Percentiles rank a stretch among this genome's conserved stretches.
phyloP scores from a whole-genome alignment of 1,140 invertebrate genomes.

The Chironomus tepperi region DNA sequence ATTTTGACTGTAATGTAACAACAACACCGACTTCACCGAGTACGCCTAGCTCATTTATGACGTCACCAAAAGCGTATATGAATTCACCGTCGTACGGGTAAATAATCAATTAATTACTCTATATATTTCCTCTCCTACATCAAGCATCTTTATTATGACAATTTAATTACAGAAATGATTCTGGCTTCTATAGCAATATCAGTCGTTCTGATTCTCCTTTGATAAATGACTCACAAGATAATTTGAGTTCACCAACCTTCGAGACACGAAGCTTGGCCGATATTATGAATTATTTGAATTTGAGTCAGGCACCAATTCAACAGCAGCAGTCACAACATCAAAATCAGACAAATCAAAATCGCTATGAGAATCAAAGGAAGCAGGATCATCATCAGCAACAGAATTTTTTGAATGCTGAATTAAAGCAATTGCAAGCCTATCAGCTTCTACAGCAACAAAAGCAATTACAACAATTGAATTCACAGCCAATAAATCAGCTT shows the following conservation, averaged over 20 bases:
- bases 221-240: slow-evolving; percentile 37
- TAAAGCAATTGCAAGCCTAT: slow-evolving; percentile 30
- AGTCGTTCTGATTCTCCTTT: slow-evolving; percentile 50
- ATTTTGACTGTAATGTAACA: slow-evolving; percentile 39
- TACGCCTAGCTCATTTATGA: slow-evolving; percentile 42
- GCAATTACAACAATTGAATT: slow-evolving; percentile 28
- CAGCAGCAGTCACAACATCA: slow-evolving; percentile 29
- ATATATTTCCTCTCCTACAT: slow-evolving; percentile 30
- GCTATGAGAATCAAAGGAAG: slow-evolving; percentile 36
- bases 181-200: slow-evolving; percentile 34
- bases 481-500: slow-evolving; percentile 26
- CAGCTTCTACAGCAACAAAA: slow-evolving; percentile 30
- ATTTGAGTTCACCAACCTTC: slow-evolving; percentile 50
- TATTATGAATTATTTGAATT: slow-evolving; percentile 42
- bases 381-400: slow-evolving; percentile 30
- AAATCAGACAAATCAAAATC: slow-evolving; percentile 37
- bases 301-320: slow-evolving; percentile 26
- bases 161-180: slow-evolving; percentile 25
- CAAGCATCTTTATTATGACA: slow-evolving; percentile 29
- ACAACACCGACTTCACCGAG: slow-evolving; percentile 46
- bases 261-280: slow-evolving; percentile 51
- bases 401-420: slow-evolving; percentile 27
- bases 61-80: slow-evolving; percentile 16
- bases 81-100: slow-evolving; percentile 36
- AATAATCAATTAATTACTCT: background rate